phyloP scores from a whole-genome alignment of 2,888 invertebrate genomes.

The Tipula confusa region DNA sequence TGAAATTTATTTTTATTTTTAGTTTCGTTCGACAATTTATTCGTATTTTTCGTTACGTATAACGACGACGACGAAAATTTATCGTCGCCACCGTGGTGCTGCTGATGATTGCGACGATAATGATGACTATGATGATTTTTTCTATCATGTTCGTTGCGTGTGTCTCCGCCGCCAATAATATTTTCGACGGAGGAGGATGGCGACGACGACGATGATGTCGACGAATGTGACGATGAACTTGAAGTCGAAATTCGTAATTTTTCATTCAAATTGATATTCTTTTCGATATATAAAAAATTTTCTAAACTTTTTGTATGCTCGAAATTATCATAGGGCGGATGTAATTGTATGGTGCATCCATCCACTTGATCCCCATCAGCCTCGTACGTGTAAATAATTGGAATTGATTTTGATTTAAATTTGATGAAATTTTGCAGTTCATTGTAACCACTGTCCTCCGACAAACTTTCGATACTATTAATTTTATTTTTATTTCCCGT shows the following conservation, averaged over 20 bases:
- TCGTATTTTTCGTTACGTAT: slow-evolving; percentile 28
- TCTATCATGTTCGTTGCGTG: not conserved
- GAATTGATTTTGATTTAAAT: slow-evolving; percentile 50
- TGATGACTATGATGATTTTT: not conserved
- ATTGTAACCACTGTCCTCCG: slow-evolving; percentile 75
- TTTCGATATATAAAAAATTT: slow-evolving; percentile 3
- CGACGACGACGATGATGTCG: not conserved
- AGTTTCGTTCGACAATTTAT: slow-evolving; percentile 29
- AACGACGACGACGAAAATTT: not conserved
- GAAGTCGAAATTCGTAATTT: not conserved
- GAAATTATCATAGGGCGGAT: not conserved
- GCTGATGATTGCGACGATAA: not conserved
- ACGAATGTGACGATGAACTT: not conserved
- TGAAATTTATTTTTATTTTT: slow-evolving; percentile 25
- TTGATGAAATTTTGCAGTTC: slow-evolving; percentile 46
- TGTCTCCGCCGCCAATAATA: not conserved
- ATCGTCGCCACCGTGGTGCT: not conserved
- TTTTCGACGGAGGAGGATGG: not conserved
- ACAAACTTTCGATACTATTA: slow-evolving; percentile 70
- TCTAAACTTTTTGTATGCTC: slow-evolving; percentile 26
- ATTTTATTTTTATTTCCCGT: slow-evolving; percentile 42
- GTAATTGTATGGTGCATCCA: not conserved
- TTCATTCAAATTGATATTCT: not conserved
- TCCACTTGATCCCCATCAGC: not conserved
- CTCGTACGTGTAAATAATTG: slow-evolving; percentile 36